Evolutionary conservation across 2,113 vertebrate species (phyloP), one percentile per base, ranked within the genome.

Genomic region (Tonatia bakeri): DNA sequence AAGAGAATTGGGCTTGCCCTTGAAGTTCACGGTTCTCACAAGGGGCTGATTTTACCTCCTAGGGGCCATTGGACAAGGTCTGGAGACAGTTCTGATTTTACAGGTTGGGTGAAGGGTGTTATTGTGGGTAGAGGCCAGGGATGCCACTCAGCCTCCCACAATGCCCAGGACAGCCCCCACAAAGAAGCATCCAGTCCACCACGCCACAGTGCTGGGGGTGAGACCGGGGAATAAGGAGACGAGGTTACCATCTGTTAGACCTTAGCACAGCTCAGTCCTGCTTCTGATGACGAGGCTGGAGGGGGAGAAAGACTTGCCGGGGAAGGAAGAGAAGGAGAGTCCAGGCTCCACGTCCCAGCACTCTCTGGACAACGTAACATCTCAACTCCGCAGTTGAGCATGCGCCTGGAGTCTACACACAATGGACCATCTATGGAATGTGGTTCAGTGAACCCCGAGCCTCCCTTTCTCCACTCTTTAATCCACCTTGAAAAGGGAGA

Each of bases 91-190:
- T 67, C 22, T 22, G 15, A 33, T 26, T 8, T 75, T 54, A 28
- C 13, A 40, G 0, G 45, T 28, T 24, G 12, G 10, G 67, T 15
- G n/a, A 52, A 28, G 28, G 43, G 6, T 8, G 54, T 65, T 70
- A 7, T 9, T 59, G 16, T 4, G 5, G 40, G 40, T 11, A 24
- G 50, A 50, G 84, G 22, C 28, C 61, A 33, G 19, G 28, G n/a
- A 38, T 17, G 17, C n/a, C 6, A 7, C 36, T 67, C 3, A 8
- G 0, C 16, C 5, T 2, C 38, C 43, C 14, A 10, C 7, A 11
- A 10, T 12, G 31, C 77, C 12, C 26, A 24, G 38, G 50, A 9
- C 1, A 0, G 26, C 12, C 4, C 5, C 26, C 5, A 3, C 19
- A 31, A 31, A 31, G 47, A 54, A 28, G 33, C 1, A 0, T 26